Percentiles rank a stretch among this genome's conserved stretches.
These are phyloP conservation scores for Muraenolepis orangiensis DNA, from an alignment of 2,797 vertebrate species.

Conservation along the genomic window DNA sequence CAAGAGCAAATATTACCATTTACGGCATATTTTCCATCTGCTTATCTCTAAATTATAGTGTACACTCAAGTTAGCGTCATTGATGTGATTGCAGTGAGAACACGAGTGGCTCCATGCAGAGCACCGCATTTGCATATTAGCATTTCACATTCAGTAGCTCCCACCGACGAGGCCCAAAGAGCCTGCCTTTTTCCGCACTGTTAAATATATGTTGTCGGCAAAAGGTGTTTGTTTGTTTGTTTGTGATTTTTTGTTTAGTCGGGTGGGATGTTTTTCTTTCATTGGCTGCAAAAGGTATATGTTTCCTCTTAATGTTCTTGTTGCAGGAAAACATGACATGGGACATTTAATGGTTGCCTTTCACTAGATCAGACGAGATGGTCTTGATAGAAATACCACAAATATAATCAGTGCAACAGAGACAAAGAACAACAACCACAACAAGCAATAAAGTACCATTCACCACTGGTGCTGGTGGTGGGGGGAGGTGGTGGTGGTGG, in stretches of 20 bases:
- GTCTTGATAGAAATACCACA: background rate
- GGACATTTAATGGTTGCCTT: background rate
- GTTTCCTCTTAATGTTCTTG: background rate
- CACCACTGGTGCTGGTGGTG: conserved; percentile 28
- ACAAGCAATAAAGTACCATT: background rate
- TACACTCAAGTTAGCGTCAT: background rate
- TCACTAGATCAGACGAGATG: background rate
- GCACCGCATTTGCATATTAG: conserved; percentile 18
- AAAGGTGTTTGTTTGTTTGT: background rate
- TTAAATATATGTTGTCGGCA: background rate
- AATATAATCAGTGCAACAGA: background rate
- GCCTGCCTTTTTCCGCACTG: background rate
- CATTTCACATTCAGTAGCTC: conserved; percentile 24
- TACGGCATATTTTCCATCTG: background rate
- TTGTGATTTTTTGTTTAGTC: background rate
- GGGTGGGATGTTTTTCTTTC: background rate
- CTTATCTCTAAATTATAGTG: background rate
- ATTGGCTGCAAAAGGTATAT: background rate
- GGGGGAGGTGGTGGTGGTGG: background rate
- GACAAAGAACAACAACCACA: background rate
- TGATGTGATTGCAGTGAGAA: background rate
- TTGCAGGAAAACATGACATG: background rate
- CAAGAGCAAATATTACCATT: background rate
- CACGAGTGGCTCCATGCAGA: background rate
- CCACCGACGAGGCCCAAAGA: background rate